phyloP scores from a whole-genome alignment of 2,797 vertebrate species.

The Esox lucius region DNA sequence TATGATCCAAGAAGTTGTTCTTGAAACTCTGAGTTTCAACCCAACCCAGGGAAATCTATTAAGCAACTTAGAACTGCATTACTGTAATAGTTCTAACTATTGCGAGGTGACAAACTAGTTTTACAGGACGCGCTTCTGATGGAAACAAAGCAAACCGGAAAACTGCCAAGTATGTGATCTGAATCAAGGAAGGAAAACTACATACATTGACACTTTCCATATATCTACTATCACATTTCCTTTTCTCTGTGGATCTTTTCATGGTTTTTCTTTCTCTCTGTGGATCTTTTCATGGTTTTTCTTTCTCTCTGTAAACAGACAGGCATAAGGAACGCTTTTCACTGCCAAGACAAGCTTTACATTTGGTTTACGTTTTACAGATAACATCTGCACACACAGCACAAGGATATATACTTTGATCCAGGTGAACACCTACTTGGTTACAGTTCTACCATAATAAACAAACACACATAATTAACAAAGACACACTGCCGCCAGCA shows the following conservation, averaged over 20 bases:
- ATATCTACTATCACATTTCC: not conserved
- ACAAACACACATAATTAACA: too few relatives aligned
- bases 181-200: not conserved
- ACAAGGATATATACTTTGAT: constrained; percentile 2
- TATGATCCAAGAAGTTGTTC: not conserved
- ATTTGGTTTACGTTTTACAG: not conserved
- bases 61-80: constrained; percentile 18
- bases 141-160: not conserved
- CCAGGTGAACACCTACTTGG: not conserved
- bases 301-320: not conserved
- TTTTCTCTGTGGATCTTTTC: not conserved
- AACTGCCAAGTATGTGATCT: not conserved
- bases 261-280: not conserved
- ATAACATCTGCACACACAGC: not conserved
- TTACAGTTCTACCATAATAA: too few relatives aligned
- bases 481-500: too few relatives aligned
- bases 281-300: not conserved
- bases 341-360: not conserved
- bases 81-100: constrained; percentile 1
- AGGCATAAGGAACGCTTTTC: not conserved
- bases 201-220: not conserved
- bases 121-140: constrained; percentile 6
- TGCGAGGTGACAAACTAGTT: constrained; percentile 32
- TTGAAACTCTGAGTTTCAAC: not conserved
- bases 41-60: not conserved